These are phyloP conservation scores for Nannobrachium achirus DNA, from an alignment of 2,113 vertebrate genomes.

Conservation along the genomic window DNA sequence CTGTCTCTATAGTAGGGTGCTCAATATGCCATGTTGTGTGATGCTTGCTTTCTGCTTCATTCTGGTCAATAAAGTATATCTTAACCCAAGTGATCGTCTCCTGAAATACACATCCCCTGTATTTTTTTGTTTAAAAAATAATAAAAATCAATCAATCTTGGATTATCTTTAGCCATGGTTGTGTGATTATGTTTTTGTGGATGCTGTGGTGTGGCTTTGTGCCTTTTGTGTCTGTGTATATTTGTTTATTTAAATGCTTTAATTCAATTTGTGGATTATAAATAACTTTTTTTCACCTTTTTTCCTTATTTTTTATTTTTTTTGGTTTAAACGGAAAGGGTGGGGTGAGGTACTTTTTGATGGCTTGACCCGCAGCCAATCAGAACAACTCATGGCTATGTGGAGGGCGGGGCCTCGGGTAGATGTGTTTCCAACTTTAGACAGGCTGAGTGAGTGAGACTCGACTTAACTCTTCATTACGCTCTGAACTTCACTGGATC, in stretches of 20 bases:
- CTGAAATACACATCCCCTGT: too few relatives aligned
- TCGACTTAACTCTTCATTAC: constrained; percentile 42
- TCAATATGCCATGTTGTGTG: too few relatives aligned
- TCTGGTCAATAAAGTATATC: too few relatives aligned
- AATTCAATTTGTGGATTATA: neutral
- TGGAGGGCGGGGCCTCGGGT: constrained; percentile 19
- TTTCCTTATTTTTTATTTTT: too few relatives aligned
- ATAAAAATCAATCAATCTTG: too few relatives aligned
- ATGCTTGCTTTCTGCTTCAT: too few relatives aligned
- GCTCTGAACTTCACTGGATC: constrained; percentile 2
- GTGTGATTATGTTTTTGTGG: neutral
- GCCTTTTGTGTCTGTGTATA: neutral
- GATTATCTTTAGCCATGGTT: too few relatives aligned
- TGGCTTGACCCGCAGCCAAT: constrained; percentile 28
- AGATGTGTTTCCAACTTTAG: constrained; percentile 41
- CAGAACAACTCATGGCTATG: neutral
- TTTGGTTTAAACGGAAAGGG: too few relatives aligned
- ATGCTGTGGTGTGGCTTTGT: too few relatives aligned
- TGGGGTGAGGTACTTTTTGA: constrained; percentile 13
- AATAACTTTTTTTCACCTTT: neutral
- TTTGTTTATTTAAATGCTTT: neutral
- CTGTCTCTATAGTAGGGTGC: too few relatives aligned
- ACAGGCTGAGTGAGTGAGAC: neutral
- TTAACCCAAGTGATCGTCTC: too few relatives aligned
- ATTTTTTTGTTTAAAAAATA: too few relatives aligned